These are phyloP conservation scores for Bovichtus variegatus DNA, from an alignment of 2,797 vertebrate genomes.

Conservation along the genomic window DNA sequence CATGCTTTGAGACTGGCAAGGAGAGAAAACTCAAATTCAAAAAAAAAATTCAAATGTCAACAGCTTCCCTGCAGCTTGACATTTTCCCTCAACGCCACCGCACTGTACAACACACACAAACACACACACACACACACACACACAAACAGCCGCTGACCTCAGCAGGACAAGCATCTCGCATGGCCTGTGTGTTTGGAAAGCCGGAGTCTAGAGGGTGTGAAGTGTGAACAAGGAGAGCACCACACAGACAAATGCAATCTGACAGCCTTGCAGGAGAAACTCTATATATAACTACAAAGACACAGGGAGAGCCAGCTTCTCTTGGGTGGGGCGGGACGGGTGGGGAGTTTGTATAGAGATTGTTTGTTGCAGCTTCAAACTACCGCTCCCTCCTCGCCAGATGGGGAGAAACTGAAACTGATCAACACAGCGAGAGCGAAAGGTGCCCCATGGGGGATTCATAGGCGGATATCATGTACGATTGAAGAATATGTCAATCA, in stretches of 20 bases:
- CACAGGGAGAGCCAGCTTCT: slow-evolving; percentile 59
- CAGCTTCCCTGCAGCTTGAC: slow-evolving; percentile 52
- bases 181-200: slow-evolving; percentile 45
- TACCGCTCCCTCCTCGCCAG: slow-evolving; percentile 10
- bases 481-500: slow-evolving; percentile 25
- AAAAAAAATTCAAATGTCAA: slow-evolving; percentile 35
- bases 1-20: background rate
- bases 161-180: slow-evolving; percentile 59
- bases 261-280: slow-evolving; percentile 76
- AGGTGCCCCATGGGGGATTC: slow-evolving; percentile 22
- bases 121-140: slow-evolving; percentile 10
- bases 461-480: slow-evolving; percentile 13
- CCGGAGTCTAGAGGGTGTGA: slow-evolving; percentile 59
- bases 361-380: slow-evolving; percentile 54
- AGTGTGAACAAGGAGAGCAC: slow-evolving; percentile 68
- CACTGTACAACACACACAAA: slow-evolving; percentile 28
- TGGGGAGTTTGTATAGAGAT: slow-evolving; percentile 18
- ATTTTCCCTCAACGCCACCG: slow-evolving; percentile 34
- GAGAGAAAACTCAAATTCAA: background rate
- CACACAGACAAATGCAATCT: slow-evolving; percentile 65
- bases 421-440: slow-evolving; percentile 16
- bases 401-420: slow-evolving; percentile 39
- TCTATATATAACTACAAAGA: slow-evolving; percentile 79
- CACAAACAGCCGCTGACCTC: slow-evolving; percentile 65
- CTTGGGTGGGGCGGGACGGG: background rate